Evolutionary conservation across 1,140 invertebrate genomes (phyloP).

Genomic region (Drosophila funebris): DNA sequence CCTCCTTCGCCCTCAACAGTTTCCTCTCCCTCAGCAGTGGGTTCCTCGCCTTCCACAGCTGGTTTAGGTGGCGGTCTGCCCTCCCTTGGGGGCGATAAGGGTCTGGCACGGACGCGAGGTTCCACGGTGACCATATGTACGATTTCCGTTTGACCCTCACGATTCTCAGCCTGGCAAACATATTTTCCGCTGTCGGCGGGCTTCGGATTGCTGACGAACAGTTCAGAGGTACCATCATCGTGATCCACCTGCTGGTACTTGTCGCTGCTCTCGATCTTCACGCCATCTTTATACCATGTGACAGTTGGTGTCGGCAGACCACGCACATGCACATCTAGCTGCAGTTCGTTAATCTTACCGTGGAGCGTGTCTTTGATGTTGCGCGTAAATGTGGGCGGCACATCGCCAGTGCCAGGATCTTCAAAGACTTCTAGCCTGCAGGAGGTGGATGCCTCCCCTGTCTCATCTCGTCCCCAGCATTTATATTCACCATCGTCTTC

Average conservation of each 20-base stretch:
- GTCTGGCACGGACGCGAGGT: slow-evolving; percentile 51
- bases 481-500: slow-evolving; percentile 87
- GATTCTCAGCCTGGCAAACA: slow-evolving; percentile 87
- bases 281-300: slow-evolving; percentile 91
- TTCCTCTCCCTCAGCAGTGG: slow-evolving; percentile 43
- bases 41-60: slow-evolving; percentile 44
- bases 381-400: slow-evolving; percentile 81
- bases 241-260: slow-evolving; percentile 85
- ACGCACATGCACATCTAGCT: slow-evolving; percentile 90
- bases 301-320: slow-evolving; percentile 89
- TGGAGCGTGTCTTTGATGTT: slow-evolving; percentile 87
- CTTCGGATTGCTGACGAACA: slow-evolving; percentile 88
- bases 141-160: slow-evolving; percentile 80
- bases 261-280: slow-evolving; percentile 84
- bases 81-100: slow-evolving; percentile 63
- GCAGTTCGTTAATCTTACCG: slow-evolving; percentile 88
- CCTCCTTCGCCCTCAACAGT: slow-evolving; percentile 38
- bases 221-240: slow-evolving; percentile 89
- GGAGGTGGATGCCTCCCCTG: slow-evolving; percentile 69
- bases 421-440: slow-evolving; percentile 76
- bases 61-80: slow-evolving; percentile 62
- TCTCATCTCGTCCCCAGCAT: slow-evolving; percentile 87
- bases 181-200: slow-evolving; percentile 89
- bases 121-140: slow-evolving; percentile 76
- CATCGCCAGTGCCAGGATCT: slow-evolving; percentile 75